Base-by-base conservation (phyloP, 1,140 invertebrate species). In the Zelostemma sp. region DNA sequence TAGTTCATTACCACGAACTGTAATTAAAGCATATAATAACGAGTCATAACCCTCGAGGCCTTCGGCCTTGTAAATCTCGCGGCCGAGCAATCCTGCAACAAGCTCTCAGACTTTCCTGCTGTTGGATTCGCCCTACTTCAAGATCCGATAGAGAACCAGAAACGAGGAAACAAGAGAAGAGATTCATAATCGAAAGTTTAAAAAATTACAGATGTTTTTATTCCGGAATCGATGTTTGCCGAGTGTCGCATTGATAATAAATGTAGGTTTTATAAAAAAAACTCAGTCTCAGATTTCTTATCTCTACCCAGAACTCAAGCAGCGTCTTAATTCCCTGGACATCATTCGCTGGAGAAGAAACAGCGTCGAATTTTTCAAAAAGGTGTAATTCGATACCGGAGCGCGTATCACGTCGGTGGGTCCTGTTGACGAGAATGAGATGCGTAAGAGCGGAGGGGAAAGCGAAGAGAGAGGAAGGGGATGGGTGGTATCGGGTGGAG, bases 21-120 rank as follows among this genome's bases (percentile, higher is more conserved):
- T 83, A 82, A 84, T 84, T 84, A 83, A 84, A 83, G 79, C 80
- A 78, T 81, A 82, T 82, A 82, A 84, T 84, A 84, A 84, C 80
- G 74, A 82, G 80, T 79, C 75, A 75, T 77, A 80, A 80, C 77
- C 74, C 81, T 83, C 74, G 76, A 76, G 74, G 76, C 78, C 76
- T 75, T 69, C 71, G 75, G 72, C 80, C 80, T 82, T 80, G 80
- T 82, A 81, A 83, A 83, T 83, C 78, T 80, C 79, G 60, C 70
- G 72, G 73, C 74, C 68, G 76, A 79, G n/a, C 78, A 75, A 78
- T 69, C 72, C 69, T 53, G 57, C 60, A 69, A 47, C 61, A 56
- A 56, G 40, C 57, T 66, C 40, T 31, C 55, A 49, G 8, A 38
- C 17, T 40, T 35, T 47, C 40, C 53, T 14, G 12, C 53, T 55